Evolutionary conservation across 2,888 invertebrate species (phyloP).

Genomic region (Xiphydria camelus): DNA sequence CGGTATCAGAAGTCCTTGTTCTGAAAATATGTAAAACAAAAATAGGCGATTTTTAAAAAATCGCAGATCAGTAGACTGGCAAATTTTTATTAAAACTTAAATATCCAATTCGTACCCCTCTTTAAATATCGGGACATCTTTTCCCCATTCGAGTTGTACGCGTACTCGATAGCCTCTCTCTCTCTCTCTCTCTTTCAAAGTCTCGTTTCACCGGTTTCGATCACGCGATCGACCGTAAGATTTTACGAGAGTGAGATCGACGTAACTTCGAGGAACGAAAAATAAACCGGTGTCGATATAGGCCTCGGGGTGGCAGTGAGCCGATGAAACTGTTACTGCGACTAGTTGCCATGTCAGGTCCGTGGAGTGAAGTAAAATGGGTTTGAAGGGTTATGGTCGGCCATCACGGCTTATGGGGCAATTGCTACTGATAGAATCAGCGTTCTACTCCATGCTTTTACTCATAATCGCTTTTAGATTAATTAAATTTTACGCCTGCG

Average conservation of each 20-base stretch:
- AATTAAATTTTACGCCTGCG: constrained; percentile 56
- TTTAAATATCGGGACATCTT: too few species aligned
- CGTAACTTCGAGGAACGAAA: not conserved
- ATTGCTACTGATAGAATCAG: constrained; percentile 56
- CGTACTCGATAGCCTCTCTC: too few species aligned
- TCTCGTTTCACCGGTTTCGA: too few species aligned
- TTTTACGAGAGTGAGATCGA: not conserved
- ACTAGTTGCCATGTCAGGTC: constrained; percentile 52
- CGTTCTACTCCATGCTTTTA: constrained; percentile 47
- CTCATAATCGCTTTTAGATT: constrained; percentile 58
- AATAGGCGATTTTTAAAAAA: too few species aligned
- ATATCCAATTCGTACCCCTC: too few species aligned
- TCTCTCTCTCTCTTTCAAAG: too few species aligned
- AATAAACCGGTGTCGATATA: constrained; percentile 22
- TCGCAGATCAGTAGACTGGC: too few species aligned
- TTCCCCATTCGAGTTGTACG: too few species aligned
- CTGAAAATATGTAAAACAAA: too few species aligned
- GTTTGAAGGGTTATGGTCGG: constrained; percentile 53
- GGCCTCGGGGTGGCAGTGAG: constrained; percentile 27
- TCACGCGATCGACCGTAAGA: too few species aligned
- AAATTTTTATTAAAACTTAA: too few species aligned
- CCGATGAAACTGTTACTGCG: constrained; percentile 44
- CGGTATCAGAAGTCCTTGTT: too few species aligned
- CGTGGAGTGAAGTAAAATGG: constrained; percentile 53
- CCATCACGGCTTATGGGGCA: constrained; percentile 53